Evolutionary conservation across 1,140 invertebrate genomes (phyloP).

Genomic region (Dinoponera quadriceps): DNA sequence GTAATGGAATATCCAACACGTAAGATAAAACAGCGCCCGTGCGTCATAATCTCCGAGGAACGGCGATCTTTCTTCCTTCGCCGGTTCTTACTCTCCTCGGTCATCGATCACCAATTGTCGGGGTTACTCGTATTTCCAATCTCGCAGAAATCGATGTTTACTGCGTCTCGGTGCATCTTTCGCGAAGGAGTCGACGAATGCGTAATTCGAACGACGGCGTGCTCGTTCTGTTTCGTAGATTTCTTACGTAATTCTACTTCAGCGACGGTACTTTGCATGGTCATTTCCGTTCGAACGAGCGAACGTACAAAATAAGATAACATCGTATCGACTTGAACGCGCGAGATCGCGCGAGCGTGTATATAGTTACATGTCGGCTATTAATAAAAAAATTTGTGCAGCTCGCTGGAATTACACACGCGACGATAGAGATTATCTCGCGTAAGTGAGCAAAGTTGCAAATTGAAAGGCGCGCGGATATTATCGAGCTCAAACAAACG

Average conservation of each 20-base stretch:
- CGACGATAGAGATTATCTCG: conserved; percentile 6
- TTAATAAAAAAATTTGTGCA: not conserved
- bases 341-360: too few species aligned
- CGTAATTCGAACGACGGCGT: conserved; percentile 3
- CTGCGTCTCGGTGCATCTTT: conserved; percentile 2
- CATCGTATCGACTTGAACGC: not conserved
- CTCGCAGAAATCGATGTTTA: conserved; percentile 14
- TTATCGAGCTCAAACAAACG: not conserved
- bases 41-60: not conserved
- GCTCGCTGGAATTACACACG: not conserved
- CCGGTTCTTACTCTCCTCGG: not conserved
- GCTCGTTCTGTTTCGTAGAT: not conserved
- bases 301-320: conserved; percentile 16
- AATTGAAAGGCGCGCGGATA: conserved; percentile 17
- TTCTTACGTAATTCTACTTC: conserved; percentile 15
- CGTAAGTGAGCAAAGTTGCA: conserved; percentile 14
- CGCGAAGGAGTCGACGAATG: not conserved
- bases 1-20: not conserved
- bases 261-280: conserved; percentile 1
- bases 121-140: not conserved
- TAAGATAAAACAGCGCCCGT: not conserved
- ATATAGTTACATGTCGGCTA: not conserved
- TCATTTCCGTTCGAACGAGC: not conserved
- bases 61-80: not conserved
- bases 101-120: not conserved